A percentile compares a stretch with the other conserved stretches of the same genome.
These are phyloP conservation scores for Chloromyia formosa DNA, from an alignment of 2,888 invertebrate genomes.

Conservation along the genomic window DNA sequence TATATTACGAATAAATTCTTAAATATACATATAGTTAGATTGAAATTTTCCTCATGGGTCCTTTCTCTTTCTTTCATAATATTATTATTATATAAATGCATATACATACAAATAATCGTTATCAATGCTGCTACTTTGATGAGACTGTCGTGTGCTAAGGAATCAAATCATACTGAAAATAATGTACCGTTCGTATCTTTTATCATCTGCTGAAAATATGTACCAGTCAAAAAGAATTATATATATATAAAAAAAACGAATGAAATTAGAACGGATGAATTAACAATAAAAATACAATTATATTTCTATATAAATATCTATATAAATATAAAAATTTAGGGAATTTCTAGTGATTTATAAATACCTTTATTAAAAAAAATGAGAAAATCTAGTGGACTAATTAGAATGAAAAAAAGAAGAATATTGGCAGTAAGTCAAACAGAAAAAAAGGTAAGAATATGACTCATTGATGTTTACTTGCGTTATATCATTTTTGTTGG, in stretches of 20 bases:
- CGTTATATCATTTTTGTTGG: too few species aligned
- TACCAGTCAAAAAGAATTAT: too few species aligned
- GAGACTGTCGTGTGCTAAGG: constrained; percentile 28
- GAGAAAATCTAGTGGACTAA: not conserved
- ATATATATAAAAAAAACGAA: not conserved
- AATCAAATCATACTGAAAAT: constrained; percentile 23
- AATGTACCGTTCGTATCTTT: constrained; percentile 5
- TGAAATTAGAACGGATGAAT: too few species aligned
- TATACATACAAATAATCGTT: too few species aligned
- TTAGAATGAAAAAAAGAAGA: constrained; percentile 7
- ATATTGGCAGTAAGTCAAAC: not conserved
- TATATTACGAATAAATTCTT: too few species aligned
- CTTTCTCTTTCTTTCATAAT: too few species aligned
- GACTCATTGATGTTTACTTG: not conserved
- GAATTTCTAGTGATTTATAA: constrained; percentile 38
- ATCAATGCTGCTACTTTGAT: constrained; percentile 23
- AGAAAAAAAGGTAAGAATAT: not conserved
- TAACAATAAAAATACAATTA: constrained; percentile 17
- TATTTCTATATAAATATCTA: constrained; percentile 32
- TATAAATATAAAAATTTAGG: constrained; percentile 25
- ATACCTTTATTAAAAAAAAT: not conserved
- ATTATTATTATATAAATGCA: too few species aligned
- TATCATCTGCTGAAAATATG: too few species aligned
- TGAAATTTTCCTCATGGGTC: too few species aligned
- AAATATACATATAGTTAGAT: too few species aligned